These are phyloP conservation scores for Anabas testudineus DNA, from an alignment of 2,797 vertebrate genomes.

Conservation along the genomic window DNA sequence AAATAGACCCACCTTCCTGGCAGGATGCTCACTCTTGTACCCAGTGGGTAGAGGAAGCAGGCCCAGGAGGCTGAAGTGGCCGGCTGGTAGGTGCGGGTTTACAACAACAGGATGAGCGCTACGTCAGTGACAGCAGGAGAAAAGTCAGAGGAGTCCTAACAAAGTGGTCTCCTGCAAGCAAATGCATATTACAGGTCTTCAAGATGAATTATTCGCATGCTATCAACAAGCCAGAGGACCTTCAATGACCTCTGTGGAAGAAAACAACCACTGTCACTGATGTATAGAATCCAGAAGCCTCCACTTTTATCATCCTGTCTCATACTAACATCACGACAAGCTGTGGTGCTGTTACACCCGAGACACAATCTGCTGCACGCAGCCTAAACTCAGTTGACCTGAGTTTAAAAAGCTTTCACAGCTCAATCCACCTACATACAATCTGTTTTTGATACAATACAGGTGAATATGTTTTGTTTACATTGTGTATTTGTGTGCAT, in stretches of 20 bases:
- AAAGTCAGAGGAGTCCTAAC: constrained; percentile 48
- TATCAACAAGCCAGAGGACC: constrained; percentile 39
- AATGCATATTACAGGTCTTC: constrained; percentile 34
- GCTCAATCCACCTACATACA: too few species aligned
- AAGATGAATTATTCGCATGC: constrained; percentile 47
- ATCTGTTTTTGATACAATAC: too few species aligned
- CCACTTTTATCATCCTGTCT: constrained; percentile 23
- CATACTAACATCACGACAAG: constrained; percentile 17
- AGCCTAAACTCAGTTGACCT: constrained; percentile 1
- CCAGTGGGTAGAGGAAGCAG: constrained; percentile 71
- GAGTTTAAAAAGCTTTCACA: not conserved
- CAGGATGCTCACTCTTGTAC: constrained; percentile 80
- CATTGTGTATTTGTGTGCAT: not conserved
- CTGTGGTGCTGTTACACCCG: constrained; percentile 17
- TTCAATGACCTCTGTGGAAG: constrained; percentile 19
- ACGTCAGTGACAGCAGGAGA: constrained; percentile 66
- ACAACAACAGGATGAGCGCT: constrained; percentile 82
- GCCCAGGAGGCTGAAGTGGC: constrained; percentile 33
- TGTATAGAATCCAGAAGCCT: not conserved
- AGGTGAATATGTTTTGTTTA: not conserved
- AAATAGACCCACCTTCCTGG: constrained; percentile 75
- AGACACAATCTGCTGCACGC: not conserved
- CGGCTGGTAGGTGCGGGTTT: constrained; percentile 35
- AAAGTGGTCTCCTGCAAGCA: constrained; percentile 37
- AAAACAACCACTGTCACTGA: constrained; percentile 32